Base-by-base conservation (phyloP, 2,888 invertebrate species). In the Oegoconia quadripuncta region DNA sequence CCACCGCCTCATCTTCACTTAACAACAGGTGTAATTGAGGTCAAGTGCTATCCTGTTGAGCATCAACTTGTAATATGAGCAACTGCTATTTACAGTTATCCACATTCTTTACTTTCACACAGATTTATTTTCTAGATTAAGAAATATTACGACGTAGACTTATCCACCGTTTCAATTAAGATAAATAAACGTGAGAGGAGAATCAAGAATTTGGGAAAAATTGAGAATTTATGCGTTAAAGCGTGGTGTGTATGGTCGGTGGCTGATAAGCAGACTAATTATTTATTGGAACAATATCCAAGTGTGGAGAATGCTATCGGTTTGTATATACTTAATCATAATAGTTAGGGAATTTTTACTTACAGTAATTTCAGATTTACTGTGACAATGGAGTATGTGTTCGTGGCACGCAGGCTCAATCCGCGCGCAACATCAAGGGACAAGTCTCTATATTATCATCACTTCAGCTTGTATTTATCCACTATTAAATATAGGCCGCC, bases 181-280 rank as follows among this genome's bases (percentile, higher is more conserved):
- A 54, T 73, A 2, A 55, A 56, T 14, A 51, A 49, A 26, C 47
- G 50, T 26, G 49, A 54, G 25, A 65, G 61, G 37, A 55, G 52
- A 38, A 55, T 55, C 4, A 67, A 66, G 34, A 56, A 56, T 36
- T 55, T 81, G 25, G 64, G 69, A 39, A 31, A 64, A 55, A 23
- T 60, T 47, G 55, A 77, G 86, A 49, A 55, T 3, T 39, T 62
- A 11, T 83, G 84, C 52, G 54, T 90, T 1, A 67, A 62, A 38
- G 73, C 83, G 1, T 83, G 77, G 79, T 72, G 66, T n/a, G 37
- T 79, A 20, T 71, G 86, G 65, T 69, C 75, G 42, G 64, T 91
- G n/a, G 69, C 80, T 37, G 70, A 82, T 37, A 70, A 74, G 33
- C 82, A 90, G 56, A 67, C 71, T 40, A 60, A 44, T 28, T 27